These are phyloP conservation scores for Mirounga angustirostris DNA, from an alignment of 2,113 vertebrate genomes.

Conservation along the genomic window DNA sequence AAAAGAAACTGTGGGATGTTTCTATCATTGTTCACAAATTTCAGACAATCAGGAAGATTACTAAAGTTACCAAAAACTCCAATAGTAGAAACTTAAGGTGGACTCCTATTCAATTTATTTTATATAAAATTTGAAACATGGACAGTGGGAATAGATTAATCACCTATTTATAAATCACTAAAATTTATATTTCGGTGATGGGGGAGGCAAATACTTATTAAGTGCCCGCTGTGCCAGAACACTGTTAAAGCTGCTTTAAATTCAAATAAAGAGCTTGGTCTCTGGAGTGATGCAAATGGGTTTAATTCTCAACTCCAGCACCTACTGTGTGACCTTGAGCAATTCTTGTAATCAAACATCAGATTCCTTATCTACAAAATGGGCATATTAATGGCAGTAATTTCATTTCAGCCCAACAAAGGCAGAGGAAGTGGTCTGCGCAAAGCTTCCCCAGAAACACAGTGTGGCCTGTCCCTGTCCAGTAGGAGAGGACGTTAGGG, in stretches of 20 bases:
- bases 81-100: not conserved
- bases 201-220: not conserved
- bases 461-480: fast-evolving
- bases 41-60: not conserved
- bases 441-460: not conserved
- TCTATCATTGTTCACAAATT: not conserved
- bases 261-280: not conserved
- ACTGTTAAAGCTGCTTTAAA: not conserved
- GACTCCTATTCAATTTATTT: not conserved
- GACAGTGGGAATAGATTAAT: not conserved
- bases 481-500: not conserved
- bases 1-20: not conserved
- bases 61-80: not conserved
- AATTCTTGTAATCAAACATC: not conserved
- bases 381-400: too few species aligned
- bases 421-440: not conserved
- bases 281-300: not conserved
- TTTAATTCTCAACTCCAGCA: not conserved
- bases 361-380: not conserved
- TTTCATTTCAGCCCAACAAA: not conserved
- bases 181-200: not conserved
- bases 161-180: not conserved
- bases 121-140: not conserved
- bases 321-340: not conserved
- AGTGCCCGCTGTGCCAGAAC: not conserved